Conservation (phyloP, 2,888 invertebrate genomes). For the Callyntrura sp. region DNA sequence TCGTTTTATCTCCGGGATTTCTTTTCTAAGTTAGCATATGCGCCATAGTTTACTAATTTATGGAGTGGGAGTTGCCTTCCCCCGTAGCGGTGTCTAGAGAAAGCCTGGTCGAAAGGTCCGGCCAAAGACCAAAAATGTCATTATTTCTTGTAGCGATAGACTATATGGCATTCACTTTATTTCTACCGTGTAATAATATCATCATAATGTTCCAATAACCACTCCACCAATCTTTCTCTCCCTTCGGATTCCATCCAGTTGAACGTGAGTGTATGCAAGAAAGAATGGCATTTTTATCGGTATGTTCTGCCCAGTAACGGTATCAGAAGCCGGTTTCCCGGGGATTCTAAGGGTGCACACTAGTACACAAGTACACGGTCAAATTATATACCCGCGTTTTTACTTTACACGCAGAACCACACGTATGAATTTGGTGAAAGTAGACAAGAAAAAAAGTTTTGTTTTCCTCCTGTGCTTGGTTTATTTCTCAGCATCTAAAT, state of each 20-base stretch:
- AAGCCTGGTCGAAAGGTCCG: no score
- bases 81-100: no score
- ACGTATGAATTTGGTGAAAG: neutral
- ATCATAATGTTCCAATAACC: neutral
- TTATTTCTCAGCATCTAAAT: neutral
- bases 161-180: neutral
- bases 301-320: neutral
- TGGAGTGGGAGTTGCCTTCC: no score
- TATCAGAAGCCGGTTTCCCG: neutral
- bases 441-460: neutral
- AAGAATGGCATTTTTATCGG: slow-evolving; percentile 24
- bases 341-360: neutral
- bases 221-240: neutral
- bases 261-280: neutral
- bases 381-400: neutral
- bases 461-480: no score
- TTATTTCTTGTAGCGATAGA: no score
- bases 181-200: neutral
- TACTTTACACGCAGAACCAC: neutral
- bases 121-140: no score
- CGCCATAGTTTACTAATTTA: no score
- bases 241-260: neutral
- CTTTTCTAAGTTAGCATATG: no score
- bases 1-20: no score
- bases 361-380: neutral